Evolutionary conservation across 2,113 vertebrate genomes (phyloP), one percentile per base, ranked within the genome.

Genomic region (Dryoscopus gambensis): DNA sequence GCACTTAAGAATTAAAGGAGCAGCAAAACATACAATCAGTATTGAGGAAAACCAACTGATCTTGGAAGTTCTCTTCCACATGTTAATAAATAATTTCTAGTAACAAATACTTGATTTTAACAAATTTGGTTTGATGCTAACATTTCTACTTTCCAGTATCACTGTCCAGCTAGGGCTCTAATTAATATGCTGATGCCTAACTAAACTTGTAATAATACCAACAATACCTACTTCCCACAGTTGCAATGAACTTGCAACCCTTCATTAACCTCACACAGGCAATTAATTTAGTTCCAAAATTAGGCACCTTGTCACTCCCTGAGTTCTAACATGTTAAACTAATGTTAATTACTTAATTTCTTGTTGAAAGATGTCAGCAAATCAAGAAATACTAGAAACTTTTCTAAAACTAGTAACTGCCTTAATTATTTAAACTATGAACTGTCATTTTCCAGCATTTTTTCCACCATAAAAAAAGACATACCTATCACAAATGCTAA

Each of bases 401-500:
- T 5, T 9, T 19, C 65, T 53, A 70, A 81, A 92, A 86, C 11
- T 13, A 78, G 3, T 37, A 86, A 67, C 10, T 3, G 4, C 37
- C 23, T 50, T 47, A 35, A 73, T 57, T 67, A 78, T 40, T 91
- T 52, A 31, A 53, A 73, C 25, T 11, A n/a, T 10, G 20, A 70
- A 35, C 28, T 64, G 39, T 59, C 13, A 83, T 27, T 86, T 84
- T 73, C 40, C 57, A 62, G 59, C 33, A 68, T 76, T 19, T 63
- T 40, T 76, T 37, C 30, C n/a, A 80, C 21, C 31, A 62, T 42
- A 37, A 37, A 39, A 57, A 44, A 11, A 19, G 52, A 91, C 98
- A 49, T 96, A 99, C 99, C 99, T 98, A 94, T 99, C 99, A 93
- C 99, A 99, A 96, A 99, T 97, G 98, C 97, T 98, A 97, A 99